Evolutionary conservation across 2,888 invertebrate species (phyloP).

Genomic region (Colostygia pectinataria): DNA sequence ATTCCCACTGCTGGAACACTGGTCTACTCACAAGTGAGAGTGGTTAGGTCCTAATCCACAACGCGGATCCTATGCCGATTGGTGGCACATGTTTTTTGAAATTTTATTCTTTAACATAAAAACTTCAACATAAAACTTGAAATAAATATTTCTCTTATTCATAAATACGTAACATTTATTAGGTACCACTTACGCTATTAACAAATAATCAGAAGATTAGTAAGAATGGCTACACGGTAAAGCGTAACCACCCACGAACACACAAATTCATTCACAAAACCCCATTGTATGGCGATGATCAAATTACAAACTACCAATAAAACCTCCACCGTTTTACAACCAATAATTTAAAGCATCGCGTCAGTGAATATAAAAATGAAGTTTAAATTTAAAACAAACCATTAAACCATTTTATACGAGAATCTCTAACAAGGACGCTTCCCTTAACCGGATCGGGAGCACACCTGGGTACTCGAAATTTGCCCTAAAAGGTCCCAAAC

Average conservation of each 20-base stretch:
- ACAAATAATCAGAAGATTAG: slow-evolving; percentile 46
- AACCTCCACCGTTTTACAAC: slow-evolving; percentile 64
- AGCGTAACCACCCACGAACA: slow-evolving; percentile 50
- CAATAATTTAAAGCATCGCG: slow-evolving; percentile 72
- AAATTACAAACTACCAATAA: slow-evolving; percentile 66
- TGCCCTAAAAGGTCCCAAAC: slow-evolving; percentile 80
- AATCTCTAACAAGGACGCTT: slow-evolving; percentile 81
- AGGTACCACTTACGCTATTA: slow-evolving; percentile 32
- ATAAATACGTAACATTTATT: slow-evolving; percentile 23
- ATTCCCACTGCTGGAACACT: no score
- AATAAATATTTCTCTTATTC: not conserved
- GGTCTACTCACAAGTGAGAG: no score
- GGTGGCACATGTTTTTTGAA: no score
- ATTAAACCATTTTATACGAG: slow-evolving; percentile 81
- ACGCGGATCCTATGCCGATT: no score
- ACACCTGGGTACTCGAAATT: slow-evolving; percentile 82
- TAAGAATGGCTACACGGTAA: slow-evolving; percentile 31
- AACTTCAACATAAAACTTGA: not conserved
- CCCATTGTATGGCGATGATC: slow-evolving; percentile 49
- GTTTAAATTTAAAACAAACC: slow-evolving; percentile 83
- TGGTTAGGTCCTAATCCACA: no score
- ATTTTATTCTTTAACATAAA: no score
- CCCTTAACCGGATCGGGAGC: slow-evolving; percentile 83
- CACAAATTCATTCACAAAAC: slow-evolving; percentile 47
- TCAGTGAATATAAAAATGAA: slow-evolving; percentile 74